These are phyloP conservation scores for Geotrupes spiniger DNA, from an alignment of 2,888 invertebrate genomes.

Conservation along the genomic window DNA sequence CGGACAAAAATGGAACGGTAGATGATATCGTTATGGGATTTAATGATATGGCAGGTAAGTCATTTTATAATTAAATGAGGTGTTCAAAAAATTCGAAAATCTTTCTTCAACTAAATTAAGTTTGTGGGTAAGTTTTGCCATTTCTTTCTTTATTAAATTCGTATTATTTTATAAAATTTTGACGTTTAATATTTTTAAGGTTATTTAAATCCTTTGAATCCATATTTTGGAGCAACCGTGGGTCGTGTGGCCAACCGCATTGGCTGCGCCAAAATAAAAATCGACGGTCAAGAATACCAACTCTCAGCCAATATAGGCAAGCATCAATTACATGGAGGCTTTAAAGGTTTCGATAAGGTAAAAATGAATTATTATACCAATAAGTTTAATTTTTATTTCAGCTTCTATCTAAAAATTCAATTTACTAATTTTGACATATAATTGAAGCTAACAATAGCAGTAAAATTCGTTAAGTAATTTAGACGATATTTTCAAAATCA, in stretches of 20 bases:
- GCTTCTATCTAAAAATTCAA: no score
- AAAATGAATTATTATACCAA: neutral
- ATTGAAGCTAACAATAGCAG: no score
- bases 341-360: slow-evolving; percentile 77
- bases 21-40: slow-evolving; percentile 83
- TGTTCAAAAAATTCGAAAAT: no score
- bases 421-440: no score
- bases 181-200: slow-evolving; percentile 55
- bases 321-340: slow-evolving; percentile 80
- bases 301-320: slow-evolving; percentile 70
- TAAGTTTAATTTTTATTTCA: no score
- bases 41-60: slow-evolving; percentile 72
- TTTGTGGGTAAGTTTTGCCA: no score
- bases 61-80: no score
- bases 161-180: no score
- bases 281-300: slow-evolving; percentile 66
- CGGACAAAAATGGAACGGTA: slow-evolving; percentile 68
- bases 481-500: no score
- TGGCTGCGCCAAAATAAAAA: slow-evolving; percentile 64
- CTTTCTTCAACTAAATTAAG: no score
- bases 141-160: no score
- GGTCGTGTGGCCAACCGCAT: slow-evolving; percentile 86
- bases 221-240: slow-evolving; percentile 84
- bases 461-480: no score
- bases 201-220: slow-evolving; percentile 65